Evolutionary conservation across 2,113 vertebrate species (phyloP).

Genomic region (Willisornis vidua): DNA sequence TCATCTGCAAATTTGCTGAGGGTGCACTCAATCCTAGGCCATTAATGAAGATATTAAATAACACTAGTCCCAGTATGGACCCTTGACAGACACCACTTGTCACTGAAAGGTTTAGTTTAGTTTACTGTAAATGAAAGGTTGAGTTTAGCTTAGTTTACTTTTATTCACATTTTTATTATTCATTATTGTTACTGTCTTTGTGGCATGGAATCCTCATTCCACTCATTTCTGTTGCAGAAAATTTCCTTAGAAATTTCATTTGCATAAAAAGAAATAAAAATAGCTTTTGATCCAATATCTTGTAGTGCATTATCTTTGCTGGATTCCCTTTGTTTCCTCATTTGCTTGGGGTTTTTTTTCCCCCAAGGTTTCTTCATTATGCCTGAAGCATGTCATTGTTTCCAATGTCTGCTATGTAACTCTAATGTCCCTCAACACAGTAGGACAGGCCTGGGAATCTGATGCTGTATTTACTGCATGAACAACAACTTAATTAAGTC

Average conservation of each 20-base stretch:
- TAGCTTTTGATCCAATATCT: background rate
- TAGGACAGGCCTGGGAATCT: conserved; percentile 58
- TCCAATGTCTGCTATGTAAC: conserved; percentile 26
- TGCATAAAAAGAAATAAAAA: background rate
- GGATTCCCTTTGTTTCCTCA: background rate
- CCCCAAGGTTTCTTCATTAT: background rate
- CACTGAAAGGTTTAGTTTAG: background rate
- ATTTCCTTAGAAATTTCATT: background rate
- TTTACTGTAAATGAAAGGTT: background rate
- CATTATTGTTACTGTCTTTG: background rate
- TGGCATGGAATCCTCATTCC: background rate
- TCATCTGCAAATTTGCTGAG: background rate
- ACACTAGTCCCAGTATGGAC: too few species aligned
- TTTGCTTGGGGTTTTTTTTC: background rate
- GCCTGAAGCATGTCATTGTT: conserved; percentile 32
- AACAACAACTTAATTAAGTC: conserved; percentile 79
- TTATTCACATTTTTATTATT: background rate
- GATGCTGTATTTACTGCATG: conserved; percentile 70
- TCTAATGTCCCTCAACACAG: conserved; percentile 53
- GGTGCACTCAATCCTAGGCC: accelerated
- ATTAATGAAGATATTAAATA: background rate
- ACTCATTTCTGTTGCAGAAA: background rate
- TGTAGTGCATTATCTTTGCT: background rate
- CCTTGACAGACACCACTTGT: background rate
- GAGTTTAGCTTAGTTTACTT: background rate